These are phyloP conservation scores for Corythornis vintsioides DNA, from an alignment of 2,113 vertebrate species.

Conservation along the genomic window DNA sequence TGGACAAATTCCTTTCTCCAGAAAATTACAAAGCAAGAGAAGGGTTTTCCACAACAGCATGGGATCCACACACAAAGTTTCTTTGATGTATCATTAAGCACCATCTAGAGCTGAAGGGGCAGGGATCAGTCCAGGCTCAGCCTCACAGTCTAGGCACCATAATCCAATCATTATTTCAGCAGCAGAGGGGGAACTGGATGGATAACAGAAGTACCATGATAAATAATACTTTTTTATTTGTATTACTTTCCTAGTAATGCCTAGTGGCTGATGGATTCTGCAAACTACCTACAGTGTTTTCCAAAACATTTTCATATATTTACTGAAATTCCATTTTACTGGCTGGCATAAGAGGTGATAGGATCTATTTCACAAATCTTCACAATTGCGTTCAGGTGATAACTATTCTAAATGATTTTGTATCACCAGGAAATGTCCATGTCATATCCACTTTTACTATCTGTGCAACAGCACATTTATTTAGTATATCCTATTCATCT, in stretches of 20 bases:
- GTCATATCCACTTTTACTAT: background rate
- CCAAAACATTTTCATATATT: background rate
- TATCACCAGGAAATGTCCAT: background rate
- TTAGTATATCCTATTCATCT: background rate
- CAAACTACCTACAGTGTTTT: background rate
- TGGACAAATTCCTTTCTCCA: background rate
- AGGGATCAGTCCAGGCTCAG: background rate
- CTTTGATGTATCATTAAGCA: background rate
- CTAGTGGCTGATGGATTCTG: background rate
- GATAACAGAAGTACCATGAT: background rate
- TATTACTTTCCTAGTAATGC: background rate
- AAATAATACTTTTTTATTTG: background rate
- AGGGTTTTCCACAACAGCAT: background rate
- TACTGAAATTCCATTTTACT: background rate
- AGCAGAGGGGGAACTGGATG: background rate
- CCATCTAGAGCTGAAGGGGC: background rate
- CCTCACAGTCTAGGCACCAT: background rate
- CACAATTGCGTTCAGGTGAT: background rate
- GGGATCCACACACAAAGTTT: background rate
- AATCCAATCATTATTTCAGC: background rate
- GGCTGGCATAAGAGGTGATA: background rate
- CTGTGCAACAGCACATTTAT: background rate
- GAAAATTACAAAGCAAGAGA: background rate
- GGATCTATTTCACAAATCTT: background rate
- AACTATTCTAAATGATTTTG: background rate